Evolutionary conservation across 1,140 invertebrate species (phyloP).

Genomic region (Ylistrum balloti): DNA sequence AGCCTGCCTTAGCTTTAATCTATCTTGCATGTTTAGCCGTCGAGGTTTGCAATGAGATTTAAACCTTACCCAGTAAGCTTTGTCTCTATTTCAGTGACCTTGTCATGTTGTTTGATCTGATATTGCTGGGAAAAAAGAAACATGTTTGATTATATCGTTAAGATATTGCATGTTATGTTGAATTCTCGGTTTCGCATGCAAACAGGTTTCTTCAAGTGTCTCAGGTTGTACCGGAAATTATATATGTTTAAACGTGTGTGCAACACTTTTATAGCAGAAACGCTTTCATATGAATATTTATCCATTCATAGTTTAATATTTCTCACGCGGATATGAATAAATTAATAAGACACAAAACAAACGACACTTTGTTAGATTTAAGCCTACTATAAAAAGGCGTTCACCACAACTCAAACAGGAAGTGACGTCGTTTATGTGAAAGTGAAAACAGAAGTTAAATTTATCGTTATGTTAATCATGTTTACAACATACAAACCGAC

Average conservation of each 20-base stretch:
- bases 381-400: not conserved
- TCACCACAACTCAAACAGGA: not conserved
- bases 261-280: not conserved
- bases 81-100: slow-evolving; percentile 10
- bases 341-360: not conserved
- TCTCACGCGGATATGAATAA: not conserved
- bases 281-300: slow-evolving; percentile 1
- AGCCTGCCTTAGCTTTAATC: not conserved
- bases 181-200: not conserved
- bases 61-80: not conserved
- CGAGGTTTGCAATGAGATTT: not conserved
- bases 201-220: not conserved
- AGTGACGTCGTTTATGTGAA: not conserved
- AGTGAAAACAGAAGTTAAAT: not conserved
- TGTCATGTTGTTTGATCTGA: not conserved
- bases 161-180: not conserved
- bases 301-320: not conserved
- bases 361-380: not conserved
- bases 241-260: not conserved
- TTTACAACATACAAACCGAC: not conserved
- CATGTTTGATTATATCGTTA: not conserved
- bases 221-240: not conserved
- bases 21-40: slow-evolving; percentile 9
- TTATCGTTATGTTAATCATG: not conserved
- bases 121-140: not conserved